A percentile compares a stretch with the other conserved stretches of the same genome.
These are phyloP conservation scores for Benitochromis conjunctus DNA, from an alignment of 2,113 vertebrate species.

Conservation along the genomic window DNA sequence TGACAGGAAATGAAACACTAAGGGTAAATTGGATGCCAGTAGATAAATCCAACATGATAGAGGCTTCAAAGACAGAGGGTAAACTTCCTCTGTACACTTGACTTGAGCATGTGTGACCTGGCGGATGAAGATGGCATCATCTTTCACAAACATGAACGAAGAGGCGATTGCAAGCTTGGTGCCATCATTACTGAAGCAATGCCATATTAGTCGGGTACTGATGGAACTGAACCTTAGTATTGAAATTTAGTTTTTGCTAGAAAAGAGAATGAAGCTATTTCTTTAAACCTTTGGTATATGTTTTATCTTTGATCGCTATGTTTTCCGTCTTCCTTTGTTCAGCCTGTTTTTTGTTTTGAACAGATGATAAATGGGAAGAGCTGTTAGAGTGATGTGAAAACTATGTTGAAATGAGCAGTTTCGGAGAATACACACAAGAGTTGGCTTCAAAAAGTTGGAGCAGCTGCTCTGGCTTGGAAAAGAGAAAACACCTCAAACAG, in stretches of 20 bases:
- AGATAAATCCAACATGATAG: constrained; percentile 1
- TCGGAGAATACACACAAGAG: fast-evolving
- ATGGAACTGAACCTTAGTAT: constrained; percentile 83
- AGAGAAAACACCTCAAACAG: background rate
- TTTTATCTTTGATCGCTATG: background rate
- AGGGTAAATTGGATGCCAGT: constrained; percentile 59
- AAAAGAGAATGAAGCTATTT: background rate
- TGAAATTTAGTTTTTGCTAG: too few relatives aligned
- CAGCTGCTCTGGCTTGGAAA: background rate
- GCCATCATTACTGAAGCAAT: constrained; percentile 91
- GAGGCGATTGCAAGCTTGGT: constrained; percentile 92
- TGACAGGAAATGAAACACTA: background rate
- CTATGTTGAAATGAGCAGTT: background rate
- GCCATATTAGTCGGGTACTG: constrained; percentile 94
- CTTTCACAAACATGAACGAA: constrained; percentile 95
- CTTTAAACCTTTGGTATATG: background rate
- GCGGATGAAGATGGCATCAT: constrained; percentile 95
- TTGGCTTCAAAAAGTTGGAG: background rate
- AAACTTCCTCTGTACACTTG: constrained; percentile 2
- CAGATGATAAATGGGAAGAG: background rate
- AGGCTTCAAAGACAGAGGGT: background rate
- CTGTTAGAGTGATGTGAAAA: background rate
- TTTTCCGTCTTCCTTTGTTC: fast-evolving
- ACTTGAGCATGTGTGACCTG: constrained; percentile 92
- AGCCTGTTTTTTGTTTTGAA: background rate